Evolutionary conservation across 2,888 invertebrate genomes (phyloP), one percentile per base, ranked within the genome.

Genomic region (Drosophila flavopinicola): DNA sequence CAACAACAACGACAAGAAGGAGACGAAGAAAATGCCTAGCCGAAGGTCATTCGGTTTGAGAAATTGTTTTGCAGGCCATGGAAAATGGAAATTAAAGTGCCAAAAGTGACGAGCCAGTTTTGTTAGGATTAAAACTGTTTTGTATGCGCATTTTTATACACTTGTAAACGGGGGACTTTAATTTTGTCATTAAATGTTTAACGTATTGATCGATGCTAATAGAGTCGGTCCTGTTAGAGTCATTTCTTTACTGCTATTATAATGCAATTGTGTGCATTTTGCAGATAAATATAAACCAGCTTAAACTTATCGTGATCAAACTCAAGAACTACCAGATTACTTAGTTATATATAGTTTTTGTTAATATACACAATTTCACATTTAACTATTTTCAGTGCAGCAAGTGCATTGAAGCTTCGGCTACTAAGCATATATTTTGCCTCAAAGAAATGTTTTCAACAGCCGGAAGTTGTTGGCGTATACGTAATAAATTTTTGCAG

Each of bases 21-120:
- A n/a, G n/a, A n/a, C n/a, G n/a, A n/a, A 38, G 9, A 24, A 35
- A n/a, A 10, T 9, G n/a, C 32, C 4, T 7, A 11, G 5, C 15
- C 41, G 54, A 69, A 65, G 67, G 64, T 56, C 67, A 45, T 49
- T 35, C 37, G 51, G 47, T 42, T 66, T 42, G 57, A 61, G 53
- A 75, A 78, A 77, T 82, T 70, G 72, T 66, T 83, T 79, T 33
- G 49, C 79, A 52, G 60, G 64, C 83, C 78, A 82, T 67, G 77
- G 67, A 66, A 82, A 82, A 85, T 85, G 83, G 72, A 82, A 83
- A 82, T 82, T 82, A 82, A 82, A 85, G 78, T 84, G 76, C 59
- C 75, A 60, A 67, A 20, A 71, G 70, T 80, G 78, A 67, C 73
- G 64, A 57, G 68, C 63, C 23, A 79, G 72, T 56, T 70, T 64